These are phyloP conservation scores for Dolichallabes microphthalmus DNA, from an alignment of 2,113 vertebrate genomes.

Conservation along the genomic window DNA sequence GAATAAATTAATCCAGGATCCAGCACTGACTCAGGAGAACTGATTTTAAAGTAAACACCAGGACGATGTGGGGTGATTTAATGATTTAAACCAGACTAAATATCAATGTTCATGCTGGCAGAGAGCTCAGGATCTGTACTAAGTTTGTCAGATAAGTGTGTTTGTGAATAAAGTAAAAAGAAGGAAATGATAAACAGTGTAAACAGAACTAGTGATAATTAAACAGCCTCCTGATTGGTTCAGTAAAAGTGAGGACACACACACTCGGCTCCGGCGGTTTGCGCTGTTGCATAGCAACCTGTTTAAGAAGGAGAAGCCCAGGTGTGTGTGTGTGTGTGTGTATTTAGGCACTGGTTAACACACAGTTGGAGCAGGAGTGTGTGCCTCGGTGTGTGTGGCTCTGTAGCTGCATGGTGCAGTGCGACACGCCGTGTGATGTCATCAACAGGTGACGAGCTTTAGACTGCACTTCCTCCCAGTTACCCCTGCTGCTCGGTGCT, in stretches of 20 bases:
- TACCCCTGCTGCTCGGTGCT: conserved; percentile 84
- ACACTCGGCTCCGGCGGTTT: not conserved
- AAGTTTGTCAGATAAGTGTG: not conserved
- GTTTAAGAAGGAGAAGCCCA: not conserved
- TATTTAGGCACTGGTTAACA: conserved; percentile 75
- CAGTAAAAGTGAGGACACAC: not conserved
- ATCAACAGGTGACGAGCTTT: conserved; percentile 85
- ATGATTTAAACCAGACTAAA: not conserved
- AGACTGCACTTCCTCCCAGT: conserved; percentile 92
- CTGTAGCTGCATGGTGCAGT: conserved; percentile 91
- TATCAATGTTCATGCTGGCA: not conserved
- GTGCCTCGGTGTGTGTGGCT: conserved; percentile 76
- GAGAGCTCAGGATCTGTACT: not conserved
- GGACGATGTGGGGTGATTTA: not conserved
- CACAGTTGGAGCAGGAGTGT: conserved; percentile 80
- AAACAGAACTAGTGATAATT: too few relatives aligned
- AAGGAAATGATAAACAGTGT: not conserved
- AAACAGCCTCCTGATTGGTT: not conserved
- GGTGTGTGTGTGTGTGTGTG: conserved; percentile 13
- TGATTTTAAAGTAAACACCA: not conserved
- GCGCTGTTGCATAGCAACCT: conserved; percentile 34
- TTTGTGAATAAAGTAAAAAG: not conserved
- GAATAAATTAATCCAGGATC: not conserved
- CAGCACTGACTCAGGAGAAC: not conserved
- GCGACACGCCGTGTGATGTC: conserved; percentile 84